phyloP scores from a whole-genome alignment of 2,113 vertebrate species.

The Sceloporus tristichus region DNA sequence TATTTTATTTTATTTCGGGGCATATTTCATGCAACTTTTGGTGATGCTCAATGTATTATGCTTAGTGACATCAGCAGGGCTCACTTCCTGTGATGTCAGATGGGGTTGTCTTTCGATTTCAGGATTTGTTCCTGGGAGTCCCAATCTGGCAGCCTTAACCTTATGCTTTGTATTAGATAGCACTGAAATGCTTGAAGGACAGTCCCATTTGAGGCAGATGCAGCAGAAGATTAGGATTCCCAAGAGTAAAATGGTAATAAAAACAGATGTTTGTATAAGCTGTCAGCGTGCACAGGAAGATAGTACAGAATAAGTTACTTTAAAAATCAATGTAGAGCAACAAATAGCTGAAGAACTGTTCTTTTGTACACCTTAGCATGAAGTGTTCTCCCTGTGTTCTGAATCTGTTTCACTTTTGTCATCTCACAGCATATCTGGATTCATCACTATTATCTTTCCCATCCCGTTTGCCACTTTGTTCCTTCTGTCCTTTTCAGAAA shows the following conservation, averaged over 20 bases:
- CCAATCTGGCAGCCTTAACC: not conserved
- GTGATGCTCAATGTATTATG: no score
- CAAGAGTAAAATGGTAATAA: not conserved
- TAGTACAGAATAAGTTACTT: not conserved
- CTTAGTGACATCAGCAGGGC: no score
- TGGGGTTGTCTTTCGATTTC: no score
- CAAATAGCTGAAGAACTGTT: conserved; percentile 50
- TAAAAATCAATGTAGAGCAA: conserved; percentile 57
- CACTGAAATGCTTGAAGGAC: not conserved
- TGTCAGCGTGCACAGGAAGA: not conserved
- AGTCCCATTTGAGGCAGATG: not conserved
- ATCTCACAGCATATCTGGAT: conserved; percentile 70
- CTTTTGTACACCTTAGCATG: conserved; percentile 61
- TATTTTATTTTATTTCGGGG: no score
- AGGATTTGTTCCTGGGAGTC: no score
- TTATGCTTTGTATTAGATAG: not conserved
- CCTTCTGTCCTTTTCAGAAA: conserved; percentile 74
- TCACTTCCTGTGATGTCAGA: no score
- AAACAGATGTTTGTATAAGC: conserved; percentile 21
- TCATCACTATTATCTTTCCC: conserved; percentile 69
- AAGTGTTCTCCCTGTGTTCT: conserved; percentile 53
- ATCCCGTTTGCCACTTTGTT: conserved; percentile 62
- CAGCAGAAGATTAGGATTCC: not conserved
- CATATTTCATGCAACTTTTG: no score
- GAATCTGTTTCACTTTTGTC: conserved; percentile 67